phyloP scores from a whole-genome alignment of 2,888 invertebrate species.

The Glomeris marginata region DNA sequence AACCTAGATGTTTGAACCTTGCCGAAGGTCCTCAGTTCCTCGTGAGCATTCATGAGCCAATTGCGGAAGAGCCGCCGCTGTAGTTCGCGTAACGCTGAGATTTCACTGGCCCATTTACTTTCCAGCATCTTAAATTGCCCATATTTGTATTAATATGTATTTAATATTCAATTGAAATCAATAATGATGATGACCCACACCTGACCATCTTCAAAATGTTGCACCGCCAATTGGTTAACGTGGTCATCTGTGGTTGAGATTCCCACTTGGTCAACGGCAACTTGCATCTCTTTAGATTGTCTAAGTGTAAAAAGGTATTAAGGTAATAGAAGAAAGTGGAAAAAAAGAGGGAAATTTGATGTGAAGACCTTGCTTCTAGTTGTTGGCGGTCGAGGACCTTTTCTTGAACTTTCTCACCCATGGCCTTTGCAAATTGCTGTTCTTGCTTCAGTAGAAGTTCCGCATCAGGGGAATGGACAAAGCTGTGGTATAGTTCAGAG shows the following conservation, averaged over 20 bases:
- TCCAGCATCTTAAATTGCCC: slow-evolving; percentile 70
- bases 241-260: slow-evolving; percentile 61
- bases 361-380: slow-evolving; percentile 25
- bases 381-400: slow-evolving; percentile 26
- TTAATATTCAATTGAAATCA: no score
- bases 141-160: no score
- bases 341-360: not conserved
- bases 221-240: slow-evolving; percentile 66
- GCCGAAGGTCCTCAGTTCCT: slow-evolving; percentile 48
- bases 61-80: slow-evolving; percentile 74
- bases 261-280: slow-evolving; percentile 62
- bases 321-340: no score
- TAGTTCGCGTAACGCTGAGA: slow-evolving; percentile 66
- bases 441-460: slow-evolving; percentile 79
- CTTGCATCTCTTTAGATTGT: slow-evolving; percentile 78
- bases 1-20: slow-evolving; percentile 14
- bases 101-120: slow-evolving; percentile 57
- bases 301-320: no score
- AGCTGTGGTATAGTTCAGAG: slow-evolving; percentile 64
- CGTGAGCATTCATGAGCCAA: slow-evolving; percentile 71
- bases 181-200: slow-evolving; percentile 13
- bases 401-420: slow-evolving; percentile 55
- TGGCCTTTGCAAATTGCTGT: slow-evolving; percentile 66
- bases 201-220: slow-evolving; percentile 40
- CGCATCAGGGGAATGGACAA: slow-evolving; percentile 70